Evolutionary conservation across 2,113 vertebrate genomes (phyloP).

Genomic region (Galeopterus variegatus): DNA sequence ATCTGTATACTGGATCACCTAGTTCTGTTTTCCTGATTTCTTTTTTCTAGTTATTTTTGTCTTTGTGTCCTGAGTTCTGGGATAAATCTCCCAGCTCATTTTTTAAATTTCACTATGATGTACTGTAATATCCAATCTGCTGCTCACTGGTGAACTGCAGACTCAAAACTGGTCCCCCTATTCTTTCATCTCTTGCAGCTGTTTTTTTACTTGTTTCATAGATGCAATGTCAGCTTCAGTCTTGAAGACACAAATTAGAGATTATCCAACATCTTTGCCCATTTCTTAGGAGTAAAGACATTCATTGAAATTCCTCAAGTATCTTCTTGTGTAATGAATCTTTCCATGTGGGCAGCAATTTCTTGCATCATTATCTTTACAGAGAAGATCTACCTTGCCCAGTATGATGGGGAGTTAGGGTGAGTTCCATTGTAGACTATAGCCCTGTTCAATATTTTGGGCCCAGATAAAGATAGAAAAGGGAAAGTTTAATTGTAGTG

Average conservation of each 20-base stretch:
- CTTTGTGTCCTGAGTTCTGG: neutral
- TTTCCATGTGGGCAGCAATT: neutral
- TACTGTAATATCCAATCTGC: neutral
- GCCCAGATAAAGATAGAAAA: constrained; percentile 38
- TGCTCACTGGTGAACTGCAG: neutral
- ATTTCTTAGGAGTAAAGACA: neutral
- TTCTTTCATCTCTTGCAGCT: constrained; percentile 30
- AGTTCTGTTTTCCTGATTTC: neutral
- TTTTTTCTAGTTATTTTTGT: neutral
- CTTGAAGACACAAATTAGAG: neutral
- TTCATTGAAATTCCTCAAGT: neutral
- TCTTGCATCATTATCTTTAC: neutral
- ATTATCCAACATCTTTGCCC: neutral
- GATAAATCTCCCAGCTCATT: neutral
- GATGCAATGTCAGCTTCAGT: constrained; percentile 34
- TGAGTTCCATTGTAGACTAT: neutral
- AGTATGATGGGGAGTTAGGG: neutral
- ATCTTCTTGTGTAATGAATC: neutral
- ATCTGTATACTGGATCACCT: neutral
- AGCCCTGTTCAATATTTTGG: neutral
- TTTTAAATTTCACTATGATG: neutral
- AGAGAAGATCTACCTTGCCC: neutral
- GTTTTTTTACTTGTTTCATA: constrained; percentile 28
- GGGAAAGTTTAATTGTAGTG: neutral
- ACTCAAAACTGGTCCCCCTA: neutral